phyloP scores from a whole-genome alignment of 2,113 vertebrate species.

The Pseudorhombus dupliciocellatus region DNA sequence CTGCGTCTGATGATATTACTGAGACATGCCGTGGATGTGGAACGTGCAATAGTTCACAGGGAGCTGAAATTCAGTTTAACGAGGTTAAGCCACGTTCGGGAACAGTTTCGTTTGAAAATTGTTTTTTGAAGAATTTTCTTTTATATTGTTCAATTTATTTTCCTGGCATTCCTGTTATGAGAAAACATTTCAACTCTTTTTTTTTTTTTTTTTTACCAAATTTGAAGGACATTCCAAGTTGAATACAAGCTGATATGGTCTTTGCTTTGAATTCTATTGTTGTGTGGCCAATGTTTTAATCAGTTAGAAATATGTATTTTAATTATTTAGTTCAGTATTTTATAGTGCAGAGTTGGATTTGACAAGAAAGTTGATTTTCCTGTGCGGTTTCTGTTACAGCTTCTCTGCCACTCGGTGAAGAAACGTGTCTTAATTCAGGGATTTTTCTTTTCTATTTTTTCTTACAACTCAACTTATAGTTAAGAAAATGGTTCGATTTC shows the following conservation, averaged over 20 bases:
- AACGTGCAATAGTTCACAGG: conserved; percentile 65
- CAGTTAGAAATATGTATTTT: conserved; percentile 3
- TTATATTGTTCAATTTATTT: conserved; percentile 14
- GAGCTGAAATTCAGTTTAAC: conserved; percentile 38
- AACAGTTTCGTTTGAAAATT: conserved; percentile 38
- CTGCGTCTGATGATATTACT: conserved; percentile 15
- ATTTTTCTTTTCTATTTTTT: conserved; percentile 21
- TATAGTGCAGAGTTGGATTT: conserved; percentile 12
- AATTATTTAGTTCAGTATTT: conserved; percentile 16
- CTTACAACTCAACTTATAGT: background rate
- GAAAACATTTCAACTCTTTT: conserved; percentile 36
- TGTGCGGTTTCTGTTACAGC: conserved; percentile 18
- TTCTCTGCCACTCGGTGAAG: background rate
- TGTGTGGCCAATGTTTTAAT: conserved; percentile 37
- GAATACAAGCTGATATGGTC: conserved; percentile 20
- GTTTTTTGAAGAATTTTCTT: conserved; percentile 23
- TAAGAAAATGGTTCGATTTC: background rate
- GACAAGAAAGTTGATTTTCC: conserved; percentile 32
- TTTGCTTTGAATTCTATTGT: conserved; percentile 34
- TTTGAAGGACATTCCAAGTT: conserved; percentile 50
- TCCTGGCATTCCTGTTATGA: conserved; percentile 55
- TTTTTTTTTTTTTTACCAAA: conserved; percentile 46
- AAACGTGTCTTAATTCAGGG: conserved; percentile 49
- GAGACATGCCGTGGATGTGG: conserved; percentile 53
- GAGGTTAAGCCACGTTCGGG: conserved; percentile 59